Conservation (phyloP, 2,888 invertebrate genomes). For the Standfussiana lucernea region DNA sequence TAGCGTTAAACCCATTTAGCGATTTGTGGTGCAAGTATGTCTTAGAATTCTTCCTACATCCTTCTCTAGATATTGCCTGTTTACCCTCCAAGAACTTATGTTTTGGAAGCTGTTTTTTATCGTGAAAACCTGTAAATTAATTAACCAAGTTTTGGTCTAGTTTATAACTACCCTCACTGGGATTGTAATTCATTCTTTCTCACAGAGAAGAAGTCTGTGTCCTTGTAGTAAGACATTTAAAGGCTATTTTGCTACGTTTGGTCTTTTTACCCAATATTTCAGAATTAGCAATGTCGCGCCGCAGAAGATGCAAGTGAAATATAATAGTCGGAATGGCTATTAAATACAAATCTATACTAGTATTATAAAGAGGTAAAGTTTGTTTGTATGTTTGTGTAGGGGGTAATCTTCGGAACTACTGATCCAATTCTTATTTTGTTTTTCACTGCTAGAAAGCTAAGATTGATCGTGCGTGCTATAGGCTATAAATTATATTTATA, state of each 20-base stretch:
- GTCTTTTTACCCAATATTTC: not conserved
- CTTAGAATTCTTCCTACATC: not conserved
- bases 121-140: not conserved
- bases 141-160: not conserved
- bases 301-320: not conserved
- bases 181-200: not conserved
- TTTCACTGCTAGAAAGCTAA: too few relatives aligned
- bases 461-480: too few relatives aligned
- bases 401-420: too few relatives aligned
- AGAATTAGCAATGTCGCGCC: not conserved
- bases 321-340: not conserved
- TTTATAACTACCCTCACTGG: not conserved
- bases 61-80: not conserved
- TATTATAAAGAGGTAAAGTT: too few relatives aligned
- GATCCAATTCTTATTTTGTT: too few relatives aligned
- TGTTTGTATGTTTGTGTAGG: too few relatives aligned
- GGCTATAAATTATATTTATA: too few relatives aligned
- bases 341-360: not conserved
- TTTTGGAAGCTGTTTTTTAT: not conserved
- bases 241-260: too few relatives aligned
- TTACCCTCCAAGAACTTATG: not conserved
- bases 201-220: not conserved
- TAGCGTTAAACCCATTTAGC: not conserved
- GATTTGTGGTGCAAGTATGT: not conserved
- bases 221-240: too few relatives aligned